These are phyloP conservation scores for Dryobota labecula DNA, from an alignment of 2,888 invertebrate genomes.

Conservation along the genomic window DNA sequence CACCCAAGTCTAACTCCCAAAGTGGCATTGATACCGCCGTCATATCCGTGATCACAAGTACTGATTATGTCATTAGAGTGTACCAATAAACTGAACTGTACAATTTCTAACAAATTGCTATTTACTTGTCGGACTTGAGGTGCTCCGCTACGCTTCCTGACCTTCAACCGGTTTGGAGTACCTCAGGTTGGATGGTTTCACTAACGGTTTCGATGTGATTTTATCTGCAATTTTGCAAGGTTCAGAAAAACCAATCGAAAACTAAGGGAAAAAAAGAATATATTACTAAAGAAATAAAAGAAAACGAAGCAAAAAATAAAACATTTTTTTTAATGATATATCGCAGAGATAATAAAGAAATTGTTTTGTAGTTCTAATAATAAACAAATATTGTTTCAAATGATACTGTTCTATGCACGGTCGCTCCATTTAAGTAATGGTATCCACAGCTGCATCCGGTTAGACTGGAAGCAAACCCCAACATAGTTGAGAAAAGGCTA, in stretches of 20 bases:
- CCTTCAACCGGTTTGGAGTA: constrained; percentile 54
- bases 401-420: neutral
- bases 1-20: neutral
- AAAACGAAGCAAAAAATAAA: neutral
- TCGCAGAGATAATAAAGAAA: too few species aligned
- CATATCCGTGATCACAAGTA: constrained; percentile 17
- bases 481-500: too few species aligned
- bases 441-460: too few species aligned
- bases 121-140: constrained; percentile 27
- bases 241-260: neutral
- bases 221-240: too few species aligned
- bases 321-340: too few species aligned
- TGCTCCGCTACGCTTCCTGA: constrained; percentile 50
- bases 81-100: constrained; percentile 30
- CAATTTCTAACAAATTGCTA: constrained; percentile 56
- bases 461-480: too few species aligned
- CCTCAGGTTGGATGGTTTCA: neutral
- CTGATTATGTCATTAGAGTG: constrained; percentile 31
- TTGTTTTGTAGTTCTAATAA: neutral
- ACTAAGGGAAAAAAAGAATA: neutral
- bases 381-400: neutral
- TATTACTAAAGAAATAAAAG: neutral
- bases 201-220: neutral
- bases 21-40: constrained; percentile 16
- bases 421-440: too few species aligned